Evolutionary conservation across 2,113 vertebrate genomes (phyloP), one percentile per base, ranked within the genome.

Genomic region (Prinia subflava): DNA sequence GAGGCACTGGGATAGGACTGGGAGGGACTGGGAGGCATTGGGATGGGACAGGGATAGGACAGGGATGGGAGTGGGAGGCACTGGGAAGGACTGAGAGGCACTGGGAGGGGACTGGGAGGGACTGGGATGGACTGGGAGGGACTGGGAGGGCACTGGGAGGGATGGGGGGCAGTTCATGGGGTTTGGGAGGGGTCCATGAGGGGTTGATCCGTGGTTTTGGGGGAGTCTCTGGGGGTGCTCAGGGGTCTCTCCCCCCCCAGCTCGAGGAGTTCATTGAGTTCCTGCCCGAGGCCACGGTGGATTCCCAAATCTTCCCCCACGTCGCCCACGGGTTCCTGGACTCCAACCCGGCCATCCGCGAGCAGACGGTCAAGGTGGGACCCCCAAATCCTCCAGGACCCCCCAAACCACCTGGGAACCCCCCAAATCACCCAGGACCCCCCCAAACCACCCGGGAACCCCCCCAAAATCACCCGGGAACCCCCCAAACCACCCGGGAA

Each of bases 281-380:
- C 68, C 68, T 71, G 49, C 99, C 99, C 4, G 99, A 99, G 83
- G 97, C 99, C 15, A 99, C 99, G 1, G 99, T 99, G 82, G 99
- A 99, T 92, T 98, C 98, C 27, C 99, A 99, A 97, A 99, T 99
- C 74, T 99, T 99, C 83, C 99, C 99, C 31, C 99, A 99, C 1
- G 98, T 99, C 1, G 98, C 99, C 30, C 98, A 99, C 8, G 99
- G 99, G 67, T 99, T 99, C 96, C 98, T 99, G 75, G 99, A 99
- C 95, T 99, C 99, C 84, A 99, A 99, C 96, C 99, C 99, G 4
- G 99, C 99, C 95, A 99, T 99, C 94, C 98, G 99, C 15, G 47
- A 78, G 33, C 69, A 81, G 88, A 92, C 31, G 23, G 46, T 88
- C 77, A 78, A 94, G 96, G 96, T 93, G 87, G 18, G 88, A 6